These are phyloP conservation scores for Drosophila melanosoma DNA, from an alignment of 2,888 invertebrate species.

Conservation along the genomic window DNA sequence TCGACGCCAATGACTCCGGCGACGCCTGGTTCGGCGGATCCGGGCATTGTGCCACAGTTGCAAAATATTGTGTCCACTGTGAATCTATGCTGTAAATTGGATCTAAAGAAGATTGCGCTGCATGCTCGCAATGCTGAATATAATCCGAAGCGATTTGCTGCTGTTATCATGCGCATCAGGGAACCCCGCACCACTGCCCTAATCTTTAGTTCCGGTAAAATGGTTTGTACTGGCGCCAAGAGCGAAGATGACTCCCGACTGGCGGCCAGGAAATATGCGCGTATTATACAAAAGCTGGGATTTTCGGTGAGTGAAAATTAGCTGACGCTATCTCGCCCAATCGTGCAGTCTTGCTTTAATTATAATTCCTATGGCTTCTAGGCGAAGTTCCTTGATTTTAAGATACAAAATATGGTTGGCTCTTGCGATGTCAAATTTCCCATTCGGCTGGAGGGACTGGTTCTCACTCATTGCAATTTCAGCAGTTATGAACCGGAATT, in stretches of 20 bases:
- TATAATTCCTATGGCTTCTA: slow-evolving; percentile 83
- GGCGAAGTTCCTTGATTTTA: slow-evolving; percentile 93
- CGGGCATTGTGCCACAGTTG: slow-evolving; percentile 94
- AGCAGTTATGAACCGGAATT: slow-evolving; percentile 98
- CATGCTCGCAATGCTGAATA: slow-evolving; percentile 99
- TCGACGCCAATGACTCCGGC: slow-evolving; percentile 93
- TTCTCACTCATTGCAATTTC: slow-evolving; percentile 91
- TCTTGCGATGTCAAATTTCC: slow-evolving; percentile 92
- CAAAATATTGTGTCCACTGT: slow-evolving; percentile 98
- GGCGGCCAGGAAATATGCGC: slow-evolving; percentile 93
- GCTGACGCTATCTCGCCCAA: not conserved
- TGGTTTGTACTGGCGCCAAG: slow-evolving; percentile 94
- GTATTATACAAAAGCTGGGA: slow-evolving; percentile 93
- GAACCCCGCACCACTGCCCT: slow-evolving; percentile 94
- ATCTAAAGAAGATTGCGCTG: slow-evolving; percentile 97
- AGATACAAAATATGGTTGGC: slow-evolving; percentile 92
- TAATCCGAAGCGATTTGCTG: slow-evolving; percentile 99
- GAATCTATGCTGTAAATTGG: slow-evolving; percentile 96
- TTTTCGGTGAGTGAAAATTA: slow-evolving; percentile 87
- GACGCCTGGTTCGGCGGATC: slow-evolving; percentile 96
- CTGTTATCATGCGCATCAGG: slow-evolving; percentile 98
- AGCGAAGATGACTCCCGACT: slow-evolving; percentile 92
- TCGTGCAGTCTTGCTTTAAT: not conserved
- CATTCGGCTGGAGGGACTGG: slow-evolving; percentile 90
- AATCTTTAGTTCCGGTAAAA: slow-evolving; percentile 93